phyloP scores from a whole-genome alignment of 2,888 invertebrate species.

The Tillus elongatus region DNA sequence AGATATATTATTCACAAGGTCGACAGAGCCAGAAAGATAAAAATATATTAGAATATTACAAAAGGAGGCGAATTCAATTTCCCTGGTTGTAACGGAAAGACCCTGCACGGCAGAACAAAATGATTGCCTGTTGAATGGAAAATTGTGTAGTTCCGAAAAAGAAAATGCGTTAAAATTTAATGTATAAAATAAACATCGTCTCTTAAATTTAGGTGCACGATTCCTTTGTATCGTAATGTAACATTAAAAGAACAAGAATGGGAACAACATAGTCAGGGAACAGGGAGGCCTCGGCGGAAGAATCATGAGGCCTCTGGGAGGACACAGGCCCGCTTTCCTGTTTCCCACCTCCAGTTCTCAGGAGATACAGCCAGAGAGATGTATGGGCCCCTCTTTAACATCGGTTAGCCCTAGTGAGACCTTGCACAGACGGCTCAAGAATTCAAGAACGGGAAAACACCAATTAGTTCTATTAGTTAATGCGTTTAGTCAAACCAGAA shows the following conservation, averaged over 20 bases:
- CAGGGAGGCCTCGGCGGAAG: constrained; percentile 38
- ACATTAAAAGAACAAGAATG: constrained; percentile 32
- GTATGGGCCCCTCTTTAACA: constrained; percentile 1
- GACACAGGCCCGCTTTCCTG: too few relatives aligned
- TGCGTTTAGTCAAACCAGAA: background rate
- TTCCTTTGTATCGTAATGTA: constrained; percentile 31
- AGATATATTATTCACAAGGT: too few relatives aligned
- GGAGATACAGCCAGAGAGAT: background rate
- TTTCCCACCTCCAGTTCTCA: background rate
- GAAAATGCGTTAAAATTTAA: constrained; percentile 21
- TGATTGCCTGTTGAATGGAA: background rate
- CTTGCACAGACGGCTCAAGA: too few relatives aligned
- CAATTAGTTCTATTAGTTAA: background rate
- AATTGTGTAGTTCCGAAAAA: background rate
- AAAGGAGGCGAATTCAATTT: too few relatives aligned
- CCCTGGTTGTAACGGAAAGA: too few relatives aligned
- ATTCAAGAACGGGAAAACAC: constrained; percentile 2
- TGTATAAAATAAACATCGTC: constrained; percentile 29
- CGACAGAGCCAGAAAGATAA: too few relatives aligned
- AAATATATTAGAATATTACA: too few relatives aligned
- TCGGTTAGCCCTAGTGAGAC: constrained; percentile 1
- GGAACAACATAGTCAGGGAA: too few relatives aligned
- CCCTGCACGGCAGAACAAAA: background rate
- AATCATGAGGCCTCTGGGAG: constrained; percentile 42
- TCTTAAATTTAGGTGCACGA: constrained; percentile 25